Conservation (phyloP, 2,113 vertebrate species). For the Rhinoderma darwinii region DNA sequence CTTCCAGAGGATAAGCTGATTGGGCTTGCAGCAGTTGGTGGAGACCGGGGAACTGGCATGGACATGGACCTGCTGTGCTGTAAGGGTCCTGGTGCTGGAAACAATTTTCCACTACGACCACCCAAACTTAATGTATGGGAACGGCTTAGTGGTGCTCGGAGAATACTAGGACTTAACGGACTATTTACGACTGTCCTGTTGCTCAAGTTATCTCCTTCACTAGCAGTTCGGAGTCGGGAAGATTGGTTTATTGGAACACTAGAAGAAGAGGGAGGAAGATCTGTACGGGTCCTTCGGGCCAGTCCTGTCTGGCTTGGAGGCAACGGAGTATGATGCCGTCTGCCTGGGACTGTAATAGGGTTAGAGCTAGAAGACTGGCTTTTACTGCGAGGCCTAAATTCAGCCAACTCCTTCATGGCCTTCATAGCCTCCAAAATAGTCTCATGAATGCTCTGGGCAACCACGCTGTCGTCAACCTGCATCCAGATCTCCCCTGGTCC, state of each 20-base stretch:
- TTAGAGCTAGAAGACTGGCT: conserved; percentile 91
- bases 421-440: conserved; percentile 97
- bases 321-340: conserved; percentile 81
- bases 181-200: conserved; percentile 82
- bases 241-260: conserved; percentile 75
- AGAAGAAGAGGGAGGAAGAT: conserved; percentile 72
- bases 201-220: conserved; percentile 84
- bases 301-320: conserved; percentile 93
- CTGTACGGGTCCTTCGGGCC: conserved; percentile 79
- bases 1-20: conserved; percentile 77
- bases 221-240: conserved; percentile 83
- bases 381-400: conserved; percentile 95
- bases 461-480: conserved; percentile 96
- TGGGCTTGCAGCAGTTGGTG: conserved; percentile 79
- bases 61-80: conserved; percentile 92
- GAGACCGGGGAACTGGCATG: conserved; percentile 86
- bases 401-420: conserved; percentile 94
- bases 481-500: conserved; percentile 98
- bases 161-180: conserved; percentile 84
- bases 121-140: conserved; percentile 81
- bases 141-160: conserved; percentile 82
- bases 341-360: conserved; percentile 83
- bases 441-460: conserved; percentile 98
- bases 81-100: conserved; percentile 72
- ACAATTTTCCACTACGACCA: conserved; percentile 61